Evolutionary conservation across 2,797 vertebrate genomes (phyloP), one percentile per base, ranked within the genome.

Genomic region (Labeo calbasu): DNA sequence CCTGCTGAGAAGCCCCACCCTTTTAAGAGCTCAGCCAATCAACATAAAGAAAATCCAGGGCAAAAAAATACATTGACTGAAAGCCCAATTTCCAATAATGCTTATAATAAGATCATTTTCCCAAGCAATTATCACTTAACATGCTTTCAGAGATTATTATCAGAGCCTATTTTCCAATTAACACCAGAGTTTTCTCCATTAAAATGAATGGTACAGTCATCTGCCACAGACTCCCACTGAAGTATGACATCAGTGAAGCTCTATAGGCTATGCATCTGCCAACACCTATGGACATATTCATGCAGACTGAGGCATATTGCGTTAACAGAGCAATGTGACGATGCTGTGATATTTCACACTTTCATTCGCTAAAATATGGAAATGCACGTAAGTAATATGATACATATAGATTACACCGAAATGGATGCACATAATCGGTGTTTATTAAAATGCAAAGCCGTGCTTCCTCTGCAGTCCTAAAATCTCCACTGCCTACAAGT

Each of bases 311-410:
- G 53, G 73, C 73, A 59, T 43, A 59, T 59, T 77, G 53, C 23
- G 32, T 15, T 59, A 59, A 59, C 21, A 1, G 32, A 59, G 73
- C 32, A 43, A 36, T 43, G 21, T 43, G 73, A 23, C 43, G 73
- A 77, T 59, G 53, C 32, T 43, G 53, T 77, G 73, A 43, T 59
- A 59, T 43, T 77, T 77, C 53, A 59, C 73, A 77, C 73, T 40
- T 59, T 17, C 53, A 23, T 76, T 36, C 9, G 32, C 36, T 77
- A 23, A 77, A 59, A 59, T 77, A 77, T 77, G 73, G 53, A 77
- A 77, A 59, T 23, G 53, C 15, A 32, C 36, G 55, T 8, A 59
- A 76, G 73, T 43, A 77, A 59, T 43, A 43, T 23, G 53, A 77
- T 43, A 77, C 50, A 77, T 77, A 77, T 59, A 43, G 73, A 77